Evolutionary conservation across 1,140 invertebrate genomes (phyloP), one percentile per base, ranked within the genome.

Genomic region (Drosophila repletoides): DNA sequence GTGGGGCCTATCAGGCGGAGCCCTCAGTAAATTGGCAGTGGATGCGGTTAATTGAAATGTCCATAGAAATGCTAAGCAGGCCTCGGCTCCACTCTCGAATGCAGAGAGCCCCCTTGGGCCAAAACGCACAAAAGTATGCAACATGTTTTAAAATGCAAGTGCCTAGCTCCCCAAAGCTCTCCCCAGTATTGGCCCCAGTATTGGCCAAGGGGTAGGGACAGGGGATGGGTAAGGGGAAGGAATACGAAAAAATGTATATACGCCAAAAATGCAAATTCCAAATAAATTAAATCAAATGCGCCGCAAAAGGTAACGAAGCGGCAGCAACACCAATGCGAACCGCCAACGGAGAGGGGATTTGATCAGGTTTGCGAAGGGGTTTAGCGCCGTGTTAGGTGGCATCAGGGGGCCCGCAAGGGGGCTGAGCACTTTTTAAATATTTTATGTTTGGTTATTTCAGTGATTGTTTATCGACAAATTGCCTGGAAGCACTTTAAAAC

Each of bases 391-490:
- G n/a, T n/a, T n/a, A n/a, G n/a, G n/a, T n/a, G n/a, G n/a, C n/a
- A n/a, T n/a, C n/a, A n/a, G n/a, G n/a, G n/a, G n/a, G n/a, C n/a
- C n/a, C n/a, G n/a, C n/a, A n/a, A n/a, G n/a, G n/a, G n/a, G n/a
- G n/a, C n/a, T 77, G 74, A 56, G 48, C 46, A 65, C 41, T 72
- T 69, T 72, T 81, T 86, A 80, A 86, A 86, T 86, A 87, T 86
- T 86, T 86, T 65, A 86, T 86, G 64, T 86, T n/a, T 84, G 74
- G 76, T 80, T 84, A 72, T 86, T 77, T 71, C 81, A 71, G 73
- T 70, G 81, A 86, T 86, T 86, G 80, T 86, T 86, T 74, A 86
- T 86, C 76, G 81, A 52, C 80, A 86, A 86, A 86, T 86, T 86
- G 80, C 80, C 80, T 86, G 80, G 80, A 86, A 86, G 80, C 80